Percentiles rank a stretch among this genome's conserved stretches.
phyloP scores from a whole-genome alignment of 2,113 vertebrate genomes.

The Takifugu bimaculatus region DNA sequence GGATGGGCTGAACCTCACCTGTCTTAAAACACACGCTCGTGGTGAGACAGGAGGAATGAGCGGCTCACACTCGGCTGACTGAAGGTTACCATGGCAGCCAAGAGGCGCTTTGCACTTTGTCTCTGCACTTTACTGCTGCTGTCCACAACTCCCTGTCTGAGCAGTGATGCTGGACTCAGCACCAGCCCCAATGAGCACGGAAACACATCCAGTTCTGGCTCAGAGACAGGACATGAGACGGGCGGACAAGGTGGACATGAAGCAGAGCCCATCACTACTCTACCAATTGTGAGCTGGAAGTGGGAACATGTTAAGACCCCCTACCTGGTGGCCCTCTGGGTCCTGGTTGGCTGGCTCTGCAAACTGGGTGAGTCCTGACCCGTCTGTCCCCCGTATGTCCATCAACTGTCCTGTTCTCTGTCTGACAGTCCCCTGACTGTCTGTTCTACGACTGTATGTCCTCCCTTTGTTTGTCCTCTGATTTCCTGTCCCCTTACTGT shows the following conservation, averaged over 20 bases:
- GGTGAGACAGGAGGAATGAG: conserved; percentile 11
- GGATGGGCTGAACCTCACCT: conserved; percentile 58
- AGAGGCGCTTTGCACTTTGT: conserved; percentile 22
- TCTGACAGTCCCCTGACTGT: too few relatives aligned
- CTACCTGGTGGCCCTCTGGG: conserved; percentile 74
- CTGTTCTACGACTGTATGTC: too few relatives aligned
- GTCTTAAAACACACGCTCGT: conserved; percentile 22
- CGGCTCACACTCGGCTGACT: not conserved
- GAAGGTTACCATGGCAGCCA: conserved; percentile 29
- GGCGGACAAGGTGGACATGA: not conserved
- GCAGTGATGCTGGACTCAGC: fast-evolving
- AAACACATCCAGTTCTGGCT: fast-evolving
- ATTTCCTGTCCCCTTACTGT: too few relatives aligned
- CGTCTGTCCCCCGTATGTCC: not conserved
- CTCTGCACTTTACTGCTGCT: conserved; percentile 35
- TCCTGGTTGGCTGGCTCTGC: conserved; percentile 76
- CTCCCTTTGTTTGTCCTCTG: too few relatives aligned
- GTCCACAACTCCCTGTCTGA: conserved; percentile 9
- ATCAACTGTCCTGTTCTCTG: too few relatives aligned
- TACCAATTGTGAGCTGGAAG: conserved; percentile 76
- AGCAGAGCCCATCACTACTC: conserved; percentile 39
- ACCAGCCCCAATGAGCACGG: not conserved
- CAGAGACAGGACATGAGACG: not conserved
- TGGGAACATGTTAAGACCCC: conserved; percentile 68
- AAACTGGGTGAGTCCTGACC: conserved; percentile 70